Conservation (phyloP, 2,888 invertebrate species). For the Leptogaster cylindrica region DNA sequence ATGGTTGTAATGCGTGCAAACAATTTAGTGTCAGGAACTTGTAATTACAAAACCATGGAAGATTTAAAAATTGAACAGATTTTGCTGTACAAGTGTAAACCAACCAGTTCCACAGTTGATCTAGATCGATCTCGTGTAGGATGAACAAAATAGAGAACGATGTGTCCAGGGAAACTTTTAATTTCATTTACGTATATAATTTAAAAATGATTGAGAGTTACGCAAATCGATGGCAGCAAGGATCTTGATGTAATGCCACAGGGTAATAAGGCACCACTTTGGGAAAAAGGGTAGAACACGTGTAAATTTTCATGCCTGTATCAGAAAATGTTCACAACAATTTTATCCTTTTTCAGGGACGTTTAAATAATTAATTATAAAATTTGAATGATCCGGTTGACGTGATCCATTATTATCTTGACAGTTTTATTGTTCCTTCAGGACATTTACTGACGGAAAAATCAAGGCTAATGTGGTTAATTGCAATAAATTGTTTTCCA, state of each 20-base stretch:
- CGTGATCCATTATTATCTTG: no score
- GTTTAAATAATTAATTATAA: no score
- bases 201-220: slow-evolving; percentile 29
- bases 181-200: slow-evolving; percentile 35
- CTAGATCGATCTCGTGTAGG: slow-evolving; percentile 6
- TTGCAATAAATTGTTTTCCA: no score
- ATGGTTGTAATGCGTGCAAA: slow-evolving; percentile 39
- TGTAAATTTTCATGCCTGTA: slow-evolving; percentile 16
- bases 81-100: not conserved
- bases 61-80: slow-evolving; percentile 14
- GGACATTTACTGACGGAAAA: no score
- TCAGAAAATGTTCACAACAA: not conserved
- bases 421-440: no score
- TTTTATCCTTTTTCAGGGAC: not conserved
- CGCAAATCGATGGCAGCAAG: slow-evolving; percentile 24
- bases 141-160: slow-evolving; percentile 16
- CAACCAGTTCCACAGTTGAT: slow-evolving; percentile 8
- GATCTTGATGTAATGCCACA: slow-evolving; percentile 21
- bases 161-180: slow-evolving; percentile 35
- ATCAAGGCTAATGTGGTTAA: no score
- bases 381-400: no score
- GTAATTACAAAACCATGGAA: slow-evolving; percentile 38
- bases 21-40: slow-evolving; percentile 41
- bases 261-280: slow-evolving; percentile 23
- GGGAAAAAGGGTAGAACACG: not conserved